Percentiles rank a stretch among this genome's conserved stretches.
Evolutionary conservation across 2,797 vertebrate genomes (phyloP).

Genomic region (Sebastes trivittatus): DNA sequence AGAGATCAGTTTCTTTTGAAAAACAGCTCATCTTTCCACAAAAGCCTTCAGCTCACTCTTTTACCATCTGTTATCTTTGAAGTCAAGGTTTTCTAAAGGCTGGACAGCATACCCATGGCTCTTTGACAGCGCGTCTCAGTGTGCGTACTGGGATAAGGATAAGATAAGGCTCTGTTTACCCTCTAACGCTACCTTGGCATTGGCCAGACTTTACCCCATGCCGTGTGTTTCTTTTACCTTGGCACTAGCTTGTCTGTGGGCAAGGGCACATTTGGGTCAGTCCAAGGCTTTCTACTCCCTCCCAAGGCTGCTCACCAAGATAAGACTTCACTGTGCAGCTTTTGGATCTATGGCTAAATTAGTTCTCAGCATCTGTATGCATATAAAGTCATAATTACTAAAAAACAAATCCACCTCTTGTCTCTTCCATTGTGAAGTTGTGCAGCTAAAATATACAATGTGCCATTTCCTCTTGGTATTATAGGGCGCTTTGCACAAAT

Average conservation of each 20-base stretch:
- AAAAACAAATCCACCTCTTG: neutral
- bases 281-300: slow-evolving; percentile 50
- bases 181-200: slow-evolving; percentile 65
- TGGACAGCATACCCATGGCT: slow-evolving; percentile 45
- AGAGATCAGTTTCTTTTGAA: slow-evolving; percentile 9
- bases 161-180: slow-evolving; percentile 76
- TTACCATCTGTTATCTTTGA: slow-evolving; percentile 57
- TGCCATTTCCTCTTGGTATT: neutral
- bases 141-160: slow-evolving; percentile 64
- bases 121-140: slow-evolving; percentile 48
- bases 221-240: slow-evolving; percentile 65
- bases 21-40: slow-evolving; percentile 11
- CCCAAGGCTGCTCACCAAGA: slow-evolving; percentile 52
- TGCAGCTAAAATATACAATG: neutral
- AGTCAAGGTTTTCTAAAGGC: slow-evolving; percentile 65
- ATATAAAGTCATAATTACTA: neutral
- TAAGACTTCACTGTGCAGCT: slow-evolving; percentile 47
- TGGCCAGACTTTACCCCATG: slow-evolving; percentile 62
- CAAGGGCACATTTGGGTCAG: slow-evolving; percentile 61
- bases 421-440: neutral
- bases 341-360: slow-evolving; percentile 33
- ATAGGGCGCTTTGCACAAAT: neutral
- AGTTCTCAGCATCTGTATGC: slow-evolving; percentile 16
- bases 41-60: slow-evolving; percentile 30
- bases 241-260: slow-evolving; percentile 42